Conservation (phyloP, 2,888 invertebrate species). For the Drosophila subsilvestris region DNA sequence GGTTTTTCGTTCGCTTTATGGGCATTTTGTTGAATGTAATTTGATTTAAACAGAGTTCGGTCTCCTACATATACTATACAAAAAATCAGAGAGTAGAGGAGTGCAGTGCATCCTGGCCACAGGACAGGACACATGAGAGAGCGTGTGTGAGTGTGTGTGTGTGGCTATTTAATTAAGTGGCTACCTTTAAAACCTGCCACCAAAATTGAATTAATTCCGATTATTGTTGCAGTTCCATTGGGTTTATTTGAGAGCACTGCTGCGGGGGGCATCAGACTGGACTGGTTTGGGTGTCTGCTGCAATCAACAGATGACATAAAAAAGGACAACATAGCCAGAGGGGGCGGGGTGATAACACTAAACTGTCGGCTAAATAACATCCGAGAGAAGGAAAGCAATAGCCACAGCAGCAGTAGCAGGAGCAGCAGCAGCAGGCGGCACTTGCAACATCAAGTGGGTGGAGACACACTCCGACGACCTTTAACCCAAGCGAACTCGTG, state of each 20-base stretch:
- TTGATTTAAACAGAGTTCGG: conserved; percentile 62
- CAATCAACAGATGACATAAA: conserved; percentile 63
- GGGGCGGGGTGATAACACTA: conserved; percentile 24
- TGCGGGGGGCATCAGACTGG: too few relatives aligned
- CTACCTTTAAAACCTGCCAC: conserved; percentile 52
- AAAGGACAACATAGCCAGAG: conserved; percentile 23
- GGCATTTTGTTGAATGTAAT: conserved; percentile 75
- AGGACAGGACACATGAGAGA: conserved; percentile 36
- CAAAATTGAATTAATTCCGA: conserved; percentile 65
- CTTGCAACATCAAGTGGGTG: conserved; percentile 46
- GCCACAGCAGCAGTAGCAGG: conserved; percentile 18
- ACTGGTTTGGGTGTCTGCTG: conserved; percentile 10
- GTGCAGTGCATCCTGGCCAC: conserved; percentile 39
- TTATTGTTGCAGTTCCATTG: conserved; percentile 37
- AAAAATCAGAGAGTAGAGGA: conserved; percentile 25
- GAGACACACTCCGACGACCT: conserved; percentile 43
- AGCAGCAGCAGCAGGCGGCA: conserved; percentile 30
- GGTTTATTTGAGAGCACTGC: background rate
- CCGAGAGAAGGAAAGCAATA: conserved; percentile 19
- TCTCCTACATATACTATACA: background rate
- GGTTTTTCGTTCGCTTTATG: conserved; percentile 72
- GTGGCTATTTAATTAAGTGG: conserved; percentile 67
- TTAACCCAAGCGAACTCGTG: conserved; percentile 33
- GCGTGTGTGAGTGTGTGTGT: conserved; percentile 39
- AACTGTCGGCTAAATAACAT: conserved; percentile 43